A percentile compares a stretch with the other conserved stretches of the same genome.
Evolutionary conservation across 92 coral and sea anemone genomes (phyloP).

Genomic region (Chrysogorgia sp.): DNA sequence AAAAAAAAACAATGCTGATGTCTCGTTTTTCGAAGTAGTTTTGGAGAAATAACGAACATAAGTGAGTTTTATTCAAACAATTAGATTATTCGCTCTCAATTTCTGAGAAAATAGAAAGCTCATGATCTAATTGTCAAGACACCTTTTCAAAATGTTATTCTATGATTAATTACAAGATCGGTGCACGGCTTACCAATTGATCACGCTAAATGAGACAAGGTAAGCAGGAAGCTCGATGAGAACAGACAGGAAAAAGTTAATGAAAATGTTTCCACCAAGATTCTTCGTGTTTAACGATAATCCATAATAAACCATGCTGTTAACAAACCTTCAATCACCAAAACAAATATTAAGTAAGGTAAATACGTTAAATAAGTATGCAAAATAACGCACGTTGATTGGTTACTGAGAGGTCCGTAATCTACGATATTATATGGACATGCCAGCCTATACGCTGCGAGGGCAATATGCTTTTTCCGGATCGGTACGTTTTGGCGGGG

Average conservation of each 20-base stretch:
- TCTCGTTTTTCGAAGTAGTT: too few species aligned
- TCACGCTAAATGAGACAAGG: constrained; percentile 75
- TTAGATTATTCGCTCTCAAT: too few species aligned
- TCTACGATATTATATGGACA: too few species aligned
- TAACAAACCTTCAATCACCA: constrained; percentile 73
- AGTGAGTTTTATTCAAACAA: too few species aligned
- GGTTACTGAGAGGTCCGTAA: too few species aligned
- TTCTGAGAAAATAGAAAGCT: not conserved
- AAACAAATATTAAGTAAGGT: not conserved
- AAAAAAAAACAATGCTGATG: too few species aligned
- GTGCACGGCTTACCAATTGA: constrained; percentile 74
- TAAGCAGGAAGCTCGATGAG: constrained; percentile 94
- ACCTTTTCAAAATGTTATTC: not conserved
- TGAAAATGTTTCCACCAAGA: constrained; percentile 89
- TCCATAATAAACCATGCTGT: constrained; percentile 93
- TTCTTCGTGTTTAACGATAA: constrained; percentile 83
- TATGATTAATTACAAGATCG: not conserved
- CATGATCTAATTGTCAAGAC: not conserved
- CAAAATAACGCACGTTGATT: too few species aligned
- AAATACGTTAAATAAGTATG: too few species aligned
- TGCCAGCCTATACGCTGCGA: too few species aligned
- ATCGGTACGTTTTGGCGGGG: too few species aligned
- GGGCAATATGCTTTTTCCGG: too few species aligned
- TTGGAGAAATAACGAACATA: too few species aligned
- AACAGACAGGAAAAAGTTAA: constrained; percentile 88